Base-by-base conservation (phyloP, 2,797 vertebrate species). In the Salmo trutta region DNA sequence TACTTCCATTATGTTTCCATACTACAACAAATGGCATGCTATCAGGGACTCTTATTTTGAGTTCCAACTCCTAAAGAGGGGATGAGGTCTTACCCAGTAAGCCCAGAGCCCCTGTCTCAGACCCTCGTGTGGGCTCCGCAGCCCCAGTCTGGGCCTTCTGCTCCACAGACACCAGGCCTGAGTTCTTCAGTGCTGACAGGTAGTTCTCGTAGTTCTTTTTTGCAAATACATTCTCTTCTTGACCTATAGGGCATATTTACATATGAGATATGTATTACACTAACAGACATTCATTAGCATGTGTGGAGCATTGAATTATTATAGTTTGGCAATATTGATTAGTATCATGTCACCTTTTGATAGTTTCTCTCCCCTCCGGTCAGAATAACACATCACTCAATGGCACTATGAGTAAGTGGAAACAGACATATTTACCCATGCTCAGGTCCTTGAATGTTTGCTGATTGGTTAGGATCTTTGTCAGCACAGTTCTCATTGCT, bases 121-220 rank as follows among this genome's bases (percentile, higher is more conserved):
- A 94, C 29, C 90, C 93, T 21, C 83, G 84, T 31, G 86, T 12
- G 73, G 85, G 78, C 80, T 94, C 93, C 73, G 86, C 80, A 47
- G 41, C 41, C 41, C 41, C 41, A 47, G 10, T 47, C 92, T 95
- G 92, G 88, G 92, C 81, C 88, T 97, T 98, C 80, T 99, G 97
- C 85, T 99, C 97, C 77, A 96, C 94, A 86, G 97, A 96, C 67
- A 97, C 96, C 89, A 99, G 91, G 85, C 97, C 97, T 75, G 98
- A 99, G 89, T 96, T 97, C 92, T 98, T 98, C 88, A 99, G 91
- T 51, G 98, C 98, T 83, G 96, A 94, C 83, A 99, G 94, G 91
- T 99, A 99, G 83, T 99, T 99, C 80, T 99, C 97, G 81, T 99
- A 97, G 91, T 96, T 99, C 91, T 95, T 97, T 92, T 97, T 97